Evolutionary conservation across 2,888 invertebrate species (phyloP), one percentile per base, ranked within the genome.

Genomic region (Thalpophila matura): DNA sequence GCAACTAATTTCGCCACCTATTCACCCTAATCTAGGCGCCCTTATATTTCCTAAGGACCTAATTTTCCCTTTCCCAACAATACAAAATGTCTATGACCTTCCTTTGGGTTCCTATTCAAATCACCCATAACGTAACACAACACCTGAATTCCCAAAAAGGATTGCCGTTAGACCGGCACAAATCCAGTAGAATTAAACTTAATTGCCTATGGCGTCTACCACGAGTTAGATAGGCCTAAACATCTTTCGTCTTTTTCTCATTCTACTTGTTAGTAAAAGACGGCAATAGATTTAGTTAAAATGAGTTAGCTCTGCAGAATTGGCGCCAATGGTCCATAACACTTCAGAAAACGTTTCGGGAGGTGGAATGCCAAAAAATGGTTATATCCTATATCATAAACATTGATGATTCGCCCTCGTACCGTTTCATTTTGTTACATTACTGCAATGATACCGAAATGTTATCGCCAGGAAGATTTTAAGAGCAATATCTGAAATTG

Each of bases 381-480:
- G 29, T 47, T 16, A 54, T 46, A 2, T 5, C 18, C 35, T 16
- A 18, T 51, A 27, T 7, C 60, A 55, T 67, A 61, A 68, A 61
- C 47, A 33, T 68, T 68, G 51, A 67, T 45, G 59, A 38, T 29
- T 22, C 27, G 10, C 12, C 42, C 37, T 43, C 56, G 43, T 57
- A 43, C 42, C 62, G 6, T 61, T 38, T 7, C 46, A 12, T 26
- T 18, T 51, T 38, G 38, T 16, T 37, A 43, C 47, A 56, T 5
- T 18, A n/a, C 61, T 33, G 31, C 33, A 62, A 68, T 68, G 42
- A 57, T 53, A 68, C 46, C 62, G 42, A 53, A 68, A 43, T 38
- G 46, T 62, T 55, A 68, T 61, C 43, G 10, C 18, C 22, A n/a
- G 6, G 24, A 42, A 50, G 38, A 61, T 61, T 68, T 68, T 26